phyloP scores from a whole-genome alignment of 2,888 invertebrate genomes.

The Platerodrilus igneus region DNA sequence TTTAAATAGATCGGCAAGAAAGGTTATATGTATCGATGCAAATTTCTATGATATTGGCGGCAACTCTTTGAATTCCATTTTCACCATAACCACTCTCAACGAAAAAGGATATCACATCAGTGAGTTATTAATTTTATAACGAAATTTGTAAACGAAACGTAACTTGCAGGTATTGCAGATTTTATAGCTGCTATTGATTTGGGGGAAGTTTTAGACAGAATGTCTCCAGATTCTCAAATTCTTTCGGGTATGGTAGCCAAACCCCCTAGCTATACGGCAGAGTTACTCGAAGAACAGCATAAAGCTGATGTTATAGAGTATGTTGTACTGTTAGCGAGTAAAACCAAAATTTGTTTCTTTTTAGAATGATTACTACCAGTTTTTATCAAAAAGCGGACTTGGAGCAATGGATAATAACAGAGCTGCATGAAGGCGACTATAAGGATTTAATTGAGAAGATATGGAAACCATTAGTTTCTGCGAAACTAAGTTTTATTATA shows the following conservation, averaged over 20 bases:
- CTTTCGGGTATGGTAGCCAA: constrained; percentile 29
- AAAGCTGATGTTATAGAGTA: constrained; percentile 68
- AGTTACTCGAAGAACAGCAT: constrained; percentile 58
- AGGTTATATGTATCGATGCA: constrained; percentile 57
- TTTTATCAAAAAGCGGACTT: constrained; percentile 84
- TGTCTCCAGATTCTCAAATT: constrained; percentile 44
- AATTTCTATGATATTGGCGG: constrained; percentile 85
- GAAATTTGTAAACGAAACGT: not conserved
- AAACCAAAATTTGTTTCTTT: constrained; percentile 28
- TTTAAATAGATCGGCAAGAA: constrained; percentile 60
- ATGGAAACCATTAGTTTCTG: constrained; percentile 66
- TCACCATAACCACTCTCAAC: constrained; percentile 69
- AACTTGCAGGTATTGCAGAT: constrained; percentile 63
- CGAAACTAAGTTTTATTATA: constrained; percentile 69
- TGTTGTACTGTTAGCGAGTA: constrained; percentile 39
- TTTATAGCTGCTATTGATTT: constrained; percentile 70
- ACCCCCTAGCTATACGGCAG: constrained; percentile 48
- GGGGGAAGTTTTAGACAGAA: constrained; percentile 62
- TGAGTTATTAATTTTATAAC: constrained; percentile 38
- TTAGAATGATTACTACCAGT: constrained; percentile 76
- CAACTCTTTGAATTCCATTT: constrained; percentile 81
- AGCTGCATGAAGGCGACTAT: constrained; percentile 65
- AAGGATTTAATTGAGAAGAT: constrained; percentile 61
- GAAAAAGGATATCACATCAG: constrained; percentile 76
- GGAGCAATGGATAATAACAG: constrained; percentile 71